Percentiles rank a stretch among this genome's conserved stretches.
phyloP scores from a whole-genome alignment of 2,888 invertebrate genomes.

The Drymonia ruficornis region DNA sequence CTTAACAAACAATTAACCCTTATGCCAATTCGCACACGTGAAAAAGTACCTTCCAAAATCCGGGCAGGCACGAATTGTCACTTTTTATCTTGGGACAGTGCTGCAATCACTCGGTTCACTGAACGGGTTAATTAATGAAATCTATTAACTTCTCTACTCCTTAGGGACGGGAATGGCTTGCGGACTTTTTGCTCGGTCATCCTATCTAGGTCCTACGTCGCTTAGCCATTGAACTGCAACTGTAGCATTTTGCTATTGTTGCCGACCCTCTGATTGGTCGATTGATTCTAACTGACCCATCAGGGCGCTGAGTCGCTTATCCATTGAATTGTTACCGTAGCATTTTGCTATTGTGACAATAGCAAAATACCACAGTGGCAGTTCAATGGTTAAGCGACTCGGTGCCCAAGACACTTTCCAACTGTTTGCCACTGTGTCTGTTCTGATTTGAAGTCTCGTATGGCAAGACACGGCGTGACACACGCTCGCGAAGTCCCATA shows the following conservation, averaged over 20 bases:
- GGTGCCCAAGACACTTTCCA: constrained; percentile 62
- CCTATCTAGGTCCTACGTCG: no score
- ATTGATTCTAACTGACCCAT: no score
- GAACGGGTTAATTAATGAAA: constrained; percentile 85
- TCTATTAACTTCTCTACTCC: constrained; percentile 79
- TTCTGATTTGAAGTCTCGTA: constrained; percentile 38
- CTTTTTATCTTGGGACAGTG: constrained; percentile 70
- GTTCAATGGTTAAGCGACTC: no score
- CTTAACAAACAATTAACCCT: no score
- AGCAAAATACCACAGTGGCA: no score
- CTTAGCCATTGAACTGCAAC: no score
- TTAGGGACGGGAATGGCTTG: constrained; percentile 65
- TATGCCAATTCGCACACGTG: neutral
- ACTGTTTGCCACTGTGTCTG: constrained; percentile 38
- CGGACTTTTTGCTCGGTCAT: constrained; percentile 67
- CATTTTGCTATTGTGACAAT: no score
- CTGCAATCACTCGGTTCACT: constrained; percentile 81
- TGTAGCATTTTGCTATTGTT: no score
- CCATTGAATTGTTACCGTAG: no score
- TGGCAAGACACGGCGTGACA: constrained; percentile 28
- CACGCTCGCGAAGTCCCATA: constrained; percentile 19
- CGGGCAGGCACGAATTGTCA: constrained; percentile 68
- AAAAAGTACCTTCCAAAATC: constrained; percentile 48
- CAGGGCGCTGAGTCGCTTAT: no score
- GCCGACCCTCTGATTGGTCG: no score